Conservation (phyloP, 2,113 vertebrate species). For the Petrocephalus microphthalmus region DNA sequence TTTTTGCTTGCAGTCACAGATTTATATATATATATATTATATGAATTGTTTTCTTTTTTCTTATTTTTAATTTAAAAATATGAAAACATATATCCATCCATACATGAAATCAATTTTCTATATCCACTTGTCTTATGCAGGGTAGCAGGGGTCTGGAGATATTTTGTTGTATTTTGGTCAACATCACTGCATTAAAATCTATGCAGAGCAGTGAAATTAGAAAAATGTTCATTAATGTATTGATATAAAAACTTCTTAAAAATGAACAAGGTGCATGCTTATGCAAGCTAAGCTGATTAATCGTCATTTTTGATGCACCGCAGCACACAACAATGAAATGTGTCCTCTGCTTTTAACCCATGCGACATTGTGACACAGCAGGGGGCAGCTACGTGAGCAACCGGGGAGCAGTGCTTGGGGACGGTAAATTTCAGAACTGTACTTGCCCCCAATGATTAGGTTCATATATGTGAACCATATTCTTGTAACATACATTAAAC, state of each 20-base stretch:
- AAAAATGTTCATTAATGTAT: not conserved
- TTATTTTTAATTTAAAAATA: not conserved
- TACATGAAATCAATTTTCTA: not conserved
- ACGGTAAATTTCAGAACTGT: not conserved
- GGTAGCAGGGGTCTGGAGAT: not conserved
- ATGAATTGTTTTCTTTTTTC: too few species aligned
- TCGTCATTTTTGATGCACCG: too few species aligned
- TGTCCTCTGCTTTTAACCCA: too few species aligned
- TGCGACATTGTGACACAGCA: too few species aligned
- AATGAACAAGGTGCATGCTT: not conserved
- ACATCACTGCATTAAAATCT: not conserved
- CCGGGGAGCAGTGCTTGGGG: too few species aligned
- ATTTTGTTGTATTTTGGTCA: not conserved
- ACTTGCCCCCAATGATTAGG: not conserved
- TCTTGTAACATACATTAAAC: not conserved
- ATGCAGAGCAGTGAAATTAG: not conserved
- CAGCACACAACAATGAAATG: too few species aligned
- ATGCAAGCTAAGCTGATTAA: not conserved
- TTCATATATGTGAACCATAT: not conserved
- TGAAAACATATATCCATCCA: not conserved
- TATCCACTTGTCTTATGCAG: not conserved
- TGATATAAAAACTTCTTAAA: not conserved
- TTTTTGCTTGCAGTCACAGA: too few species aligned
- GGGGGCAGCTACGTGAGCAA: too few species aligned
- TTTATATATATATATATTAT: too few species aligned